Evolutionary conservation across 2,113 vertebrate species (phyloP).

Genomic region (Chionis minor): DNA sequence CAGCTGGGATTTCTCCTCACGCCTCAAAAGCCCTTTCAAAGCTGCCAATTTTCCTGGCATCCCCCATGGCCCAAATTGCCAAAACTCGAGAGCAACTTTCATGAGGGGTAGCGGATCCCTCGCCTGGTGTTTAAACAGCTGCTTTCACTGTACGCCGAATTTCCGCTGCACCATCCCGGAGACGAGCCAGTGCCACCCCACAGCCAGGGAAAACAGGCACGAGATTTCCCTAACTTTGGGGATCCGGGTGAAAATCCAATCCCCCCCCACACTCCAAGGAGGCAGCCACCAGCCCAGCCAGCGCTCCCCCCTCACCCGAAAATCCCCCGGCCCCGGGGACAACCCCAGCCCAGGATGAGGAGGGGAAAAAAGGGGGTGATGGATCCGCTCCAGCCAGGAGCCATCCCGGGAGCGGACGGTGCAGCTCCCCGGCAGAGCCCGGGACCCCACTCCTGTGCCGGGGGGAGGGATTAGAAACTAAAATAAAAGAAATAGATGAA

Average conservation of each 20-base stretch:
- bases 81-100: neutral
- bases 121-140: neutral
- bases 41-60: neutral
- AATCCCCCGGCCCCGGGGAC: neutral
- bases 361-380: no score
- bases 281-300: neutral
- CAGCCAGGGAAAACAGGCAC: no score
- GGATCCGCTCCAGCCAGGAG: neutral
- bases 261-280: rapidly evolving
- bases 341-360: neutral
- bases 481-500: neutral
- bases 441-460: rapidly evolving
- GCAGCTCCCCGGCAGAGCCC: neutral
- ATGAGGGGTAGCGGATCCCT: neutral
- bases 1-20: neutral
- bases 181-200: neutral
- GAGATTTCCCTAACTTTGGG: neutral
- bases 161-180: neutral
- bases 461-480: neutral
- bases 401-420: neutral
- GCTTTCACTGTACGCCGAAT: neutral
- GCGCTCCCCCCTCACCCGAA: neutral
- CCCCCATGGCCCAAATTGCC: neutral
- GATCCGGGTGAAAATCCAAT: neutral
- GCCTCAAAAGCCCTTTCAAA: neutral